Evolutionary conservation across 1,140 invertebrate species (phyloP), one percentile per base, ranked within the genome.

Genomic region (Drosophila parabipectinata): DNA sequence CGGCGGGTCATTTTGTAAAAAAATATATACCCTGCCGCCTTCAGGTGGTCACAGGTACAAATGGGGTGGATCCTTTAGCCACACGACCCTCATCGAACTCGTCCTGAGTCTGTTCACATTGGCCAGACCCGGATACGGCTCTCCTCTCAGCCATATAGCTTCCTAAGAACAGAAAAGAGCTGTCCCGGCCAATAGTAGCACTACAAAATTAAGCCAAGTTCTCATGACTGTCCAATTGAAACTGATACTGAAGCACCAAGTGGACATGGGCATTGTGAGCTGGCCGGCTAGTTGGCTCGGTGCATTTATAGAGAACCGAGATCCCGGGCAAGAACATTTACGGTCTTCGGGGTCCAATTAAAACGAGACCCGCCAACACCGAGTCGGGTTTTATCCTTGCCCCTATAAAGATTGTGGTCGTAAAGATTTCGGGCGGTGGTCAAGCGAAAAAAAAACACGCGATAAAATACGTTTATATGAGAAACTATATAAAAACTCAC

Each of bases 1-100:
- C 93, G 0, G 93, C 93, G 4, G 92, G 90, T 6, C 92, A 92
- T 41, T 93, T 93, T 69, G 83, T 1, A 18, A 18, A 18, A 18
- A 18, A 18, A 18, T 18, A 18, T 18, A 18, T 18, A 18, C 1
- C 15, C 15, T 1, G 15, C 1, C 15, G 0, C 15, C 15, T 18
- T 1, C 15, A 18, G 1, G 0, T 18, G 15, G 15, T 18, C 15
- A 18, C 1, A 18, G 15, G 1, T 1, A 18, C 15, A 1, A 0
- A 18, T 18, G 1, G 15, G 15, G 15, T 18, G 15, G 15, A 18
- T 18, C 15, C 1, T 18, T 1, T 1, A 18, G 15, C 15, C 15
- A 18, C 15, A 18, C 15, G 15, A 18, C 15, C 15, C n/a, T n/a
- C n/a, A n/a, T n/a, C n/a, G n/a, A n/a, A n/a, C n/a, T n/a, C n/a